A percentile compares a stretch with the other conserved stretches of the same genome.
Evolutionary conservation across 1,140 invertebrate genomes (phyloP).

Genomic region (Rhopalosiphum maidis): DNA sequence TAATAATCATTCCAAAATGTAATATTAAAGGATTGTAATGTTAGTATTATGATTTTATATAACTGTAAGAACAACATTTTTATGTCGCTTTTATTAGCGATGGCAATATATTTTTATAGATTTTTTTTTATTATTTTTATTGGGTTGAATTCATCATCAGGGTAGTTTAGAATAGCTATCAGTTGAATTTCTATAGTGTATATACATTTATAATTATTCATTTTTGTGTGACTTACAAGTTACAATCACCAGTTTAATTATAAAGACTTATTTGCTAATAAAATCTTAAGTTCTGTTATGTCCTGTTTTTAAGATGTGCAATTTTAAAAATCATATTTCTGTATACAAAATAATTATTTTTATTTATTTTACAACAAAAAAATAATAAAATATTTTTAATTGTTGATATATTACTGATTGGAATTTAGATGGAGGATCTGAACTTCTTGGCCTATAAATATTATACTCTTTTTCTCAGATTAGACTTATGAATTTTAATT

Average conservation of each 20-base stretch:
- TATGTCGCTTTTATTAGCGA: neutral
- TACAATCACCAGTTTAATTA: conserved; percentile 11
- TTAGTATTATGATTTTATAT: conserved; percentile 26
- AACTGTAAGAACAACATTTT: conserved; percentile 33
- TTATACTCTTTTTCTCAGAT: neutral
- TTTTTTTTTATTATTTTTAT: neutral
- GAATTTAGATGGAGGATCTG: conserved; percentile 32
- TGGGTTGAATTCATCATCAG: neutral
- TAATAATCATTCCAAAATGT: conserved; percentile 50
- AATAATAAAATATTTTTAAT: conserved; percentile 8
- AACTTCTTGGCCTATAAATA: neutral
- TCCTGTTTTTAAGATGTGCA: neutral
- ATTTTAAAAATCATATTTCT: neutral
- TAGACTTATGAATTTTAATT: neutral
- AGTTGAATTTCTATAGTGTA: neutral
- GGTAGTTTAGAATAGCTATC: conserved; percentile 22
- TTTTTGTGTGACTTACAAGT: neutral
- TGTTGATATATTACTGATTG: conserved; percentile 18
- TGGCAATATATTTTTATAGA: conserved; percentile 40
- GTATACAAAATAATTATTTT: conserved; percentile 8
- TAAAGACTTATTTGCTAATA: neutral
- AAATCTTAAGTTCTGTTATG: conserved; percentile 3
- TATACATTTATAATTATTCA: conserved; percentile 24
- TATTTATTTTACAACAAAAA: neutral
- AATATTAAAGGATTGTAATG: conserved; percentile 37